These are phyloP conservation scores for Parasteatoda tepidariorum DNA, from an alignment of 1,140 invertebrate genomes.

Conservation along the genomic window DNA sequence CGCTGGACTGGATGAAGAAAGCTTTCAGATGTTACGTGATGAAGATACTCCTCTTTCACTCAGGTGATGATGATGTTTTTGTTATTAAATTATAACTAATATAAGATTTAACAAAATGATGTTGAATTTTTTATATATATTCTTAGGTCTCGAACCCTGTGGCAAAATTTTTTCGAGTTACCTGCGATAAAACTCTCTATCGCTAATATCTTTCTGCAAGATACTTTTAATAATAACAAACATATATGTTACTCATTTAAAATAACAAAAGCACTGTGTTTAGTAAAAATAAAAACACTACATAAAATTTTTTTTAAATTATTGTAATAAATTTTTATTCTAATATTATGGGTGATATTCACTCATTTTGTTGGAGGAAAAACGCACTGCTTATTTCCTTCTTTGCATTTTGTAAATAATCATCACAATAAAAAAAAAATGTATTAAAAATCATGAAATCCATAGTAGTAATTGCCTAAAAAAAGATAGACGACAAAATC, in stretches of 20 bases:
- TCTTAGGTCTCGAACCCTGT: neutral
- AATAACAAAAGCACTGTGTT: too few species aligned
- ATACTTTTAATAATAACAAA: too few species aligned
- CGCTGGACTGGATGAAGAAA: conserved; percentile 82
- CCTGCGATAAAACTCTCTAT: too few species aligned
- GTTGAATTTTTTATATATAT: neutral
- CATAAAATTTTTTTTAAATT: neutral
- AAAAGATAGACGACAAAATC: too few species aligned
- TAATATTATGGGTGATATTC: too few species aligned
- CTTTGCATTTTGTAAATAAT: too few species aligned
- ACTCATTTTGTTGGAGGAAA: neutral
- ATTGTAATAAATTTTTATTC: too few species aligned
- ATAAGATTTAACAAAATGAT: conserved; percentile 1
- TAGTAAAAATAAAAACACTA: neutral
- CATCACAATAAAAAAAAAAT: conserved; percentile 61
- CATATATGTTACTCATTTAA: too few species aligned
- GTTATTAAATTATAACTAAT: conserved; percentile 1
- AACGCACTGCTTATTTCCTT: too few species aligned
- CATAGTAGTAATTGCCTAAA: too few species aligned
- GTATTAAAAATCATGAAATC: conserved; percentile 66
- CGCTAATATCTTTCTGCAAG: too few species aligned
- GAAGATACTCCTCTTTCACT: conserved; percentile 72
- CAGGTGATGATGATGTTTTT: conserved; percentile 67
- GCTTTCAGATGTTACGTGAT: conserved; percentile 76
- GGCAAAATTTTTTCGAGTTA: too few species aligned